Evolutionary conservation across 2,888 invertebrate genomes (phyloP).

Genomic region (Drosophila longiperda): DNA sequence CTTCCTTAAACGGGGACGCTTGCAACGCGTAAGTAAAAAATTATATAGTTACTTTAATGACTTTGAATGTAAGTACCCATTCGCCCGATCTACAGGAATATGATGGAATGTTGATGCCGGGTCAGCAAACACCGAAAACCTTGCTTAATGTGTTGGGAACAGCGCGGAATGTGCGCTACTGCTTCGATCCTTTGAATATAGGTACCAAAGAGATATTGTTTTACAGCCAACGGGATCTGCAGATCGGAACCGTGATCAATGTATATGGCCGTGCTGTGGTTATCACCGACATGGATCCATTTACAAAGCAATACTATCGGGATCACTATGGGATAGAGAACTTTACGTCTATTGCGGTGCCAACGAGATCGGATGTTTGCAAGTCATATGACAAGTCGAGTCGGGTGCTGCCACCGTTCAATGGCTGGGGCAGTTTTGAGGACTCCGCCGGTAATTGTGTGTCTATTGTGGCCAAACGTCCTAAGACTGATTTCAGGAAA

Average conservation of each 20-base stretch:
- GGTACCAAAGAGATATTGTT: constrained; percentile 84
- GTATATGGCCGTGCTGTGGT: constrained; percentile 93
- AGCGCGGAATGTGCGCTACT: constrained; percentile 85
- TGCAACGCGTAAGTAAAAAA: constrained; percentile 89
- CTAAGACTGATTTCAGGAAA: constrained; percentile 91
- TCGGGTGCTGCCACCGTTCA: constrained; percentile 91
- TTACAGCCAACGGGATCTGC: constrained; percentile 88
- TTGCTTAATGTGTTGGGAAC: constrained; percentile 88
- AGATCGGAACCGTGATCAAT: constrained; percentile 92
- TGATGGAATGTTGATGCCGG: constrained; percentile 84
- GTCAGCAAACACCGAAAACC: constrained; percentile 85
- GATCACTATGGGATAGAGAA: constrained; percentile 84
- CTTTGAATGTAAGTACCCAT: neutral
- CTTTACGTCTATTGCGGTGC: constrained; percentile 77
- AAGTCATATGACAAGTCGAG: constrained; percentile 59
- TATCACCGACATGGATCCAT: constrained; percentile 93
- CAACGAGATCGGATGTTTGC: constrained; percentile 69
- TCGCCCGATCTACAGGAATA: constrained; percentile 66
- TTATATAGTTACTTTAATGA: neutral
- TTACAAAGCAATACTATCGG: constrained; percentile 93
- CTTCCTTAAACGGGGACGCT: constrained; percentile 90
- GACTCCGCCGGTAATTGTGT: constrained; percentile 95
- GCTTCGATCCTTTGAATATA: constrained; percentile 87
- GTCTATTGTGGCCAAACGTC: constrained; percentile 91
- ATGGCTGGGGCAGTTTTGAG: constrained; percentile 95